phyloP scores from a whole-genome alignment of 2,113 vertebrate genomes.

The Arizona elegans region DNA sequence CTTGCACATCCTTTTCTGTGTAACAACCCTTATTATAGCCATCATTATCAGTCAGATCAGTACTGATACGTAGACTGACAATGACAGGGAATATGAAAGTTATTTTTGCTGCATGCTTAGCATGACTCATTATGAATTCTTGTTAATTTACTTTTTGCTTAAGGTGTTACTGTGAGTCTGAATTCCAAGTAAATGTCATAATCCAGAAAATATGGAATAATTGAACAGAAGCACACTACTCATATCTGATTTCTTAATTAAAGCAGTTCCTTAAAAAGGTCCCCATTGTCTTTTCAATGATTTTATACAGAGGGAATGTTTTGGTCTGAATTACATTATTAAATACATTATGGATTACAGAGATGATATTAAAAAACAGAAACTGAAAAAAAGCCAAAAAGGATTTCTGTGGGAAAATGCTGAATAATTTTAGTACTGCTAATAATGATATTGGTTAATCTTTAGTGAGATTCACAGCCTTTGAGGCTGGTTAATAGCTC shows the following conservation, averaged over 20 bases:
- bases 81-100: not conserved
- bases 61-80: not conserved
- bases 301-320: constrained; percentile 33
- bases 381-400: constrained; percentile 16
- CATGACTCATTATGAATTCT: not conserved
- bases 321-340: constrained; percentile 46
- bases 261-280: constrained; percentile 42
- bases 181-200: constrained; percentile 27
- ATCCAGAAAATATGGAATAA: constrained; percentile 31
- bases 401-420: constrained; percentile 24
- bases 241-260: constrained; percentile 45
- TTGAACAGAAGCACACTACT: constrained; percentile 22
- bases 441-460: not conserved
- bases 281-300: constrained; percentile 40
- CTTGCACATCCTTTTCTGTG: not conserved
- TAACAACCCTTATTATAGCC: not conserved
- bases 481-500: no score
- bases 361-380: constrained; percentile 37
- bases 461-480: no score
- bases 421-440: not conserved
- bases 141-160: constrained; percentile 11
- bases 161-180: constrained; percentile 11
- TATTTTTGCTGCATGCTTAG: constrained; percentile 8
- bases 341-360: constrained; percentile 39
- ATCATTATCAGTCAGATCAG: not conserved